These are phyloP conservation scores for Tribolium freemani DNA, from an alignment of 2,888 invertebrate species.

Conservation along the genomic window DNA sequence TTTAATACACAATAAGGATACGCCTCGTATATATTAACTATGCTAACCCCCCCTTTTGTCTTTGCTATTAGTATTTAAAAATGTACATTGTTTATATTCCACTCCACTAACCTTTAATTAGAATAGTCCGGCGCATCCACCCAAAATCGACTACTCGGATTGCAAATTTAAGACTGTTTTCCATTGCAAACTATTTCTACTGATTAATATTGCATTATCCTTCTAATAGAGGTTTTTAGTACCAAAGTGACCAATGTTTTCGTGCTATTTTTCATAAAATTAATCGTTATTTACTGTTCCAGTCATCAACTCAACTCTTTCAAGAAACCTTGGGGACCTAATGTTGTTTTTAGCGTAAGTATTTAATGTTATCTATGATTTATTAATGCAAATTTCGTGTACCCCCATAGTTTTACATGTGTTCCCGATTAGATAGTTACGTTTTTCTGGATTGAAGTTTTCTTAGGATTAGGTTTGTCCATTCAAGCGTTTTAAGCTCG, in stretches of 20 bases:
- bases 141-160: background rate
- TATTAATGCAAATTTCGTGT: background rate
- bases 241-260: background rate
- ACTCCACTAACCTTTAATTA: background rate
- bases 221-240: background rate
- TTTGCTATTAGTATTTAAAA: background rate
- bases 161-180: background rate
- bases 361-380: background rate
- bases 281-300: background rate
- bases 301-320: background rate
- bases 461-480: too few species aligned
- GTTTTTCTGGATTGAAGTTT: too few species aligned
- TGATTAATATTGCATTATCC: background rate
- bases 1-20: conserved; percentile 33
- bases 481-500: too few species aligned
- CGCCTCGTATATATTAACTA: conserved; percentile 42
- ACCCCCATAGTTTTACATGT: background rate
- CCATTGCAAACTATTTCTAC: background rate
- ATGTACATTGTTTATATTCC: background rate
- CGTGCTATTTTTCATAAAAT: background rate
- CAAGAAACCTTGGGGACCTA: background rate
- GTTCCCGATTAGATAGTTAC: too few species aligned
- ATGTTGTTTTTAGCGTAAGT: background rate
- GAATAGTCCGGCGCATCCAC: conserved; percentile 6
- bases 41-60: conserved; percentile 31